Evolutionary conservation across 2,888 invertebrate species (phyloP).

Genomic region (Cyclophora punctaria): DNA sequence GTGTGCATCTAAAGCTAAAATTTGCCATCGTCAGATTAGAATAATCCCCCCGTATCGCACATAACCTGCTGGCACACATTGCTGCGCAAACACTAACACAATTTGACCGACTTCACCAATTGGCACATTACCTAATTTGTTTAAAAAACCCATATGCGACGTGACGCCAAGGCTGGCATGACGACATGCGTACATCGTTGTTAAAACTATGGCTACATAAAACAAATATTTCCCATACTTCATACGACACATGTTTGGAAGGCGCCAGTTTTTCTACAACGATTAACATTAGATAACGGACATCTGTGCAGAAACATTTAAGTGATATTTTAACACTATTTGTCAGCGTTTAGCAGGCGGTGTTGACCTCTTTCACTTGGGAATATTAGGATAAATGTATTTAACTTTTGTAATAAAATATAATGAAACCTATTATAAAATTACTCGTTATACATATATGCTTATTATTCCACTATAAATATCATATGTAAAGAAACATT

Average conservation of each 20-base stretch:
- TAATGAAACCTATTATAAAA: no score
- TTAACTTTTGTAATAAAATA: no score
- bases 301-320: conserved; percentile 6
- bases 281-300: not conserved
- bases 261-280: conserved; percentile 10
- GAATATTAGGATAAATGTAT: no score
- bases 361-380: no score
- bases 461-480: no score
- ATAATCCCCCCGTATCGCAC: no score
- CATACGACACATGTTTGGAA: conserved; percentile 15
- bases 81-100: conserved; percentile 13
- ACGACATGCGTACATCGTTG: not conserved
- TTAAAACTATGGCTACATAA: conserved; percentile 1
- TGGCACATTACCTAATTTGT: conserved; percentile 64
- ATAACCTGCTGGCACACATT: not conserved
- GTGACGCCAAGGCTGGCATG: conserved; percentile 37
- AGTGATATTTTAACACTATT: no score
- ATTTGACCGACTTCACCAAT: conserved; percentile 56
- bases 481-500: no score
- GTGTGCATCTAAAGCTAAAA: no score
- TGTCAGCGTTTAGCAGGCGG: no score
- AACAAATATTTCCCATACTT: conserved; percentile 20
- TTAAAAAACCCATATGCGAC: conserved; percentile 54
- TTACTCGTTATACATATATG: no score
- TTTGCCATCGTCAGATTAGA: no score